These are phyloP conservation scores for Sitobion miscanthi DNA, from an alignment of 1,140 invertebrate genomes.

Conservation along the genomic window DNA sequence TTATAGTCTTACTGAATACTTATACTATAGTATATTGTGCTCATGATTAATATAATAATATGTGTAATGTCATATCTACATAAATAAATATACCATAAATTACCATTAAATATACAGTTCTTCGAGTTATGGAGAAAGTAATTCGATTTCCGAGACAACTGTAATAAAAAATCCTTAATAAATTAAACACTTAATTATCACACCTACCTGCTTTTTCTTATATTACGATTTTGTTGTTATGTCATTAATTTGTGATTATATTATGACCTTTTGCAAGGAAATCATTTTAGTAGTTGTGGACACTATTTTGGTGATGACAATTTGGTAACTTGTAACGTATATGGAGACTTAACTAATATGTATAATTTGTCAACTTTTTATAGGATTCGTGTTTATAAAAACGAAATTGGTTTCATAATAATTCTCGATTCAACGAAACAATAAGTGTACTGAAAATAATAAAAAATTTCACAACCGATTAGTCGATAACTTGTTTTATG, in stretches of 20 bases:
- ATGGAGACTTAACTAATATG: neutral
- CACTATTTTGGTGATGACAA: neutral
- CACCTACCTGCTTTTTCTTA: neutral
- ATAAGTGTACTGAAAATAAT: neutral
- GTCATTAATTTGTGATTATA: neutral
- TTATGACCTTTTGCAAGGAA: neutral
- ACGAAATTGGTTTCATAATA: neutral
- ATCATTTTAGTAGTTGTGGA: neutral
- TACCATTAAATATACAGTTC: neutral
- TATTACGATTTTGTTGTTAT: neutral
- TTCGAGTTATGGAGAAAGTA: neutral
- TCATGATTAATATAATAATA: neutral
- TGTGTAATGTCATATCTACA: neutral
- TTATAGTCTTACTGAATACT: neutral
- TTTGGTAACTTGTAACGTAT: neutral
- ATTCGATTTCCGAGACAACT: neutral
- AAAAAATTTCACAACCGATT: neutral
- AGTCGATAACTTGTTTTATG: neutral
- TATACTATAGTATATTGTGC: neutral
- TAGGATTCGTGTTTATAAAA: neutral
- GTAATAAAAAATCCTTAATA: neutral
- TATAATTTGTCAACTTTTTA: neutral
- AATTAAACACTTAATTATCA: constrained; percentile 1
- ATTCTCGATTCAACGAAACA: neutral
- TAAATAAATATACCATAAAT: neutral